phyloP scores from a whole-genome alignment of 2,797 vertebrate species.

The Thamnophis elegans region DNA sequence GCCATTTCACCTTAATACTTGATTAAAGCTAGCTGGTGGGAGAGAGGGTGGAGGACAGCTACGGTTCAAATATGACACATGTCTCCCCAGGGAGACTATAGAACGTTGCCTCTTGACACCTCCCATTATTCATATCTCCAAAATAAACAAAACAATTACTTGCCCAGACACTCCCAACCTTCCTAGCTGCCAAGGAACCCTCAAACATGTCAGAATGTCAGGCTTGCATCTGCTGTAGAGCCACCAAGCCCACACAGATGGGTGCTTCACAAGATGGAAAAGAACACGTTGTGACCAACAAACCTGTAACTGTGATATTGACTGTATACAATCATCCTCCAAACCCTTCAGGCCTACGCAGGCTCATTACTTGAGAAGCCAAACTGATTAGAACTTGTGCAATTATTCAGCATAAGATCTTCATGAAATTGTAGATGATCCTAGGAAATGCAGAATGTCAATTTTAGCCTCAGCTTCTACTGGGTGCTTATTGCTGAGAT shows the following conservation, averaged over 20 bases:
- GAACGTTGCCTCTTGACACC: constrained; percentile 4
- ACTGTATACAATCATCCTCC: neutral
- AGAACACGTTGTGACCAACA: neutral
- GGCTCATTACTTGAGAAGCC: neutral
- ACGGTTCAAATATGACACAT: constrained; percentile 17
- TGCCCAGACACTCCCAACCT: constrained; percentile 27
- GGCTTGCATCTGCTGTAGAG: constrained; percentile 4
- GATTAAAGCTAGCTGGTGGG: neutral
- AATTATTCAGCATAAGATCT: neutral
- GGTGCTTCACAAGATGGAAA: neutral
- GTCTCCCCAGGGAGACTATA: constrained; percentile 20
- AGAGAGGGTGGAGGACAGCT: neutral
- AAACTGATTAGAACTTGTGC: neutral
- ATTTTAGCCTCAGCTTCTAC: neutral
- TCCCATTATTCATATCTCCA: constrained; percentile 18
- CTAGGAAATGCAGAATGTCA: neutral
- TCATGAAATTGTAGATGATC: neutral
- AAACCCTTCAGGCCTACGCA: neutral
- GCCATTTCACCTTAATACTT: neutral
- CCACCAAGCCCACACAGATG: constrained; percentile 21
- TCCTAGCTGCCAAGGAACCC: constrained; percentile 20
- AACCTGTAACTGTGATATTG: neutral
- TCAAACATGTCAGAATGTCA: constrained; percentile 30
- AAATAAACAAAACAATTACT: constrained; percentile 37
- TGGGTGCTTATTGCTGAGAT: neutral